A percentile compares a stretch with the other conserved stretches of the same genome.
phyloP scores from a whole-genome alignment of 1,140 invertebrate species.

The Sogatella furcifera region DNA sequence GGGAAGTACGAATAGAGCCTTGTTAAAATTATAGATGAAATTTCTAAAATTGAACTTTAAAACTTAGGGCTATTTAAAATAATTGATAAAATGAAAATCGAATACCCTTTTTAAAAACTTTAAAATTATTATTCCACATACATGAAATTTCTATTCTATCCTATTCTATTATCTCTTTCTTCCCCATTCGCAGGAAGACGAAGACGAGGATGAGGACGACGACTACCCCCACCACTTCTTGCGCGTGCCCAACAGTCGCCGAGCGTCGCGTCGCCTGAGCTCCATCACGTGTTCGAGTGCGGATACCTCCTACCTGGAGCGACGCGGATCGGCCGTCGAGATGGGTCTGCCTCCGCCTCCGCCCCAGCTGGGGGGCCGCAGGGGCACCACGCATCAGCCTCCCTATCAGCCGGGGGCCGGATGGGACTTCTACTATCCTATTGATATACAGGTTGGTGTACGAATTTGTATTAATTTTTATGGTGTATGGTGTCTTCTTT shows the following conservation, averaged over 20 bases:
- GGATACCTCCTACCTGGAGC: conserved; percentile 66
- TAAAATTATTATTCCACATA: too few species aligned
- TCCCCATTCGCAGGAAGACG: conserved; percentile 29
- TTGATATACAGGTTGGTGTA: conserved; percentile 49
- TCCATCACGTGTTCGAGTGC: conserved; percentile 71
- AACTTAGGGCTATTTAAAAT: too few species aligned
- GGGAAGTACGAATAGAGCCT: too few species aligned
- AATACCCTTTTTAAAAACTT: too few species aligned
- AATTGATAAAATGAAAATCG: too few species aligned
- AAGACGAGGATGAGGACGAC: conserved; percentile 35
- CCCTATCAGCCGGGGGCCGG: conserved; percentile 28
- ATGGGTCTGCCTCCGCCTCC: conserved; percentile 51
- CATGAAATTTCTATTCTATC: too few species aligned
- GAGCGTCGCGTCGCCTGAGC: conserved; percentile 53
- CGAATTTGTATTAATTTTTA: background rate
- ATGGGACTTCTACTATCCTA: conserved; percentile 55
- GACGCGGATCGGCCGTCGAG: conserved; percentile 60
- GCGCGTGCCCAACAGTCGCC: conserved; percentile 22
- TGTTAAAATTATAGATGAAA: too few species aligned
- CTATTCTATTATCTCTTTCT: too few species aligned
- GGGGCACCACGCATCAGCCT: conserved; percentile 10
- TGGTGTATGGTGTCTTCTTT: too few species aligned
- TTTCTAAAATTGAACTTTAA: too few species aligned
- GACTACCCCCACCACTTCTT: conserved; percentile 14
- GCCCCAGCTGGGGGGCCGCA: conserved; percentile 26